These are phyloP conservation scores for Mythimna loreyi DNA, from an alignment of 2,888 invertebrate genomes.

Conservation along the genomic window DNA sequence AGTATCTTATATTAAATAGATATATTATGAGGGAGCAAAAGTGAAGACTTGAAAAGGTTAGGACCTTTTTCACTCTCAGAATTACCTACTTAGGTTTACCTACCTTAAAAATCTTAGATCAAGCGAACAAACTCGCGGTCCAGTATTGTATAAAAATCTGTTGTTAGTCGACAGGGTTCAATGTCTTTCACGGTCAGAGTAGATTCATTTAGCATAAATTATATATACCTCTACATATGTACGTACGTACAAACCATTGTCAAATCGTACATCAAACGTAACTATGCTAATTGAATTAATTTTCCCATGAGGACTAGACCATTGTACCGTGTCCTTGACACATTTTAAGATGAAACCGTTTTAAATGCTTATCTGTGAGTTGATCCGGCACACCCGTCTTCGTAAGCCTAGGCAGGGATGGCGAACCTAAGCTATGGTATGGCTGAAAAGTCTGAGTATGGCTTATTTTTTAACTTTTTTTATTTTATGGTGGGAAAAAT, in stretches of 20 bases:
- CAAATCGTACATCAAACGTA: slow-evolving; percentile 58
- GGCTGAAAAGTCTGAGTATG: neutral
- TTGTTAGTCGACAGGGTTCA: slow-evolving; percentile 39
- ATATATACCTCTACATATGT: neutral
- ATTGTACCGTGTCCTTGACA: slow-evolving; percentile 78
- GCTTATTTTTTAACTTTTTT: too few relatives aligned
- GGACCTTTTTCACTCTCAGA: too few relatives aligned
- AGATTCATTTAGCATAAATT: slow-evolving; percentile 46
- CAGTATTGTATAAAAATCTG: neutral
- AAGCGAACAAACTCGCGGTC: neutral
- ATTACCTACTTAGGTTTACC: too few relatives aligned
- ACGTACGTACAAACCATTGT: slow-evolving; percentile 41
- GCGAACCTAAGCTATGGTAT: neutral
- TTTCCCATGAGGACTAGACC: slow-evolving; percentile 78
- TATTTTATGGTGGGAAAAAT: too few relatives aligned
- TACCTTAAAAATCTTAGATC: too few relatives aligned
- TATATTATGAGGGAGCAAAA: too few relatives aligned
- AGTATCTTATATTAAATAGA: too few relatives aligned
- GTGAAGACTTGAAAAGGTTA: too few relatives aligned
- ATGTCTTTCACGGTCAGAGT: slow-evolving; percentile 50
- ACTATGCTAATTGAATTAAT: slow-evolving; percentile 79
- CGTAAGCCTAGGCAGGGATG: slow-evolving; percentile 50
- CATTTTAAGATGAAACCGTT: slow-evolving; percentile 71
- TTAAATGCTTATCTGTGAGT: slow-evolving; percentile 76
- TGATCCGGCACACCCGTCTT: slow-evolving; percentile 74